Evolutionary conservation across 2,888 invertebrate genomes (phyloP), one percentile per base, ranked within the genome.

Genomic region (Lordiphosa fenestrarum): DNA sequence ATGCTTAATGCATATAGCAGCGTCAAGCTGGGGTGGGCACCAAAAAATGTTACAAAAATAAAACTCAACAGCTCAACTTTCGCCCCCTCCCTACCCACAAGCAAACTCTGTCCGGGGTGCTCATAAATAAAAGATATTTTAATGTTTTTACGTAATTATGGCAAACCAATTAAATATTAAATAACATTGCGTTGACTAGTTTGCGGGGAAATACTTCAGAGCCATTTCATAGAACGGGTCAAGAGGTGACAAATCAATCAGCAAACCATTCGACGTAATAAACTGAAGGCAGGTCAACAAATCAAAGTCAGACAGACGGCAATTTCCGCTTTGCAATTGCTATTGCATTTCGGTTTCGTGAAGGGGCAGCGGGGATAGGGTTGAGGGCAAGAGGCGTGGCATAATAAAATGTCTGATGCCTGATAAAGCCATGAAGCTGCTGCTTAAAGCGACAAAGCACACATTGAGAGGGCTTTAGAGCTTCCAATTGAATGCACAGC

Each of bases 101-200:
- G 30, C 37, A 36, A 41, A 30, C 30, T 40, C 19, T 9, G 61
- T 6, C 35, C n/a, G 30, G 10, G 30, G 46, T 50, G 30, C 50
- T 56, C 51, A 84, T 84, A 75, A 80, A 80, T 80, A 84, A 82
- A 63, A 75, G 55, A 80, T 84, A 72, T 68, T 75, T 82, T 80
- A 84, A 84, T 84, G 76, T 84, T 84, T 82, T 80, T 72, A 80
- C 75, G 72, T 80, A 82, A 82, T 80, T 80, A 80, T 75, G 84
- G 75, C 67, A 46, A 68, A 69, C 64, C 68, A 82, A 80, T 78
- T 82, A 82, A 80, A 84, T 78, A 74, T 84, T 78, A 61, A 84
- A 66, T 59, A 66, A 61, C 64, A 56, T 56, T 71, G 69, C 59
- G 70, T 66, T 78, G 68, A 70, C 82, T 70, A 64, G 66, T 62